Evolutionary conservation across 2,888 invertebrate species (phyloP).

Genomic region (Hirtodrosophila cameraria): DNA sequence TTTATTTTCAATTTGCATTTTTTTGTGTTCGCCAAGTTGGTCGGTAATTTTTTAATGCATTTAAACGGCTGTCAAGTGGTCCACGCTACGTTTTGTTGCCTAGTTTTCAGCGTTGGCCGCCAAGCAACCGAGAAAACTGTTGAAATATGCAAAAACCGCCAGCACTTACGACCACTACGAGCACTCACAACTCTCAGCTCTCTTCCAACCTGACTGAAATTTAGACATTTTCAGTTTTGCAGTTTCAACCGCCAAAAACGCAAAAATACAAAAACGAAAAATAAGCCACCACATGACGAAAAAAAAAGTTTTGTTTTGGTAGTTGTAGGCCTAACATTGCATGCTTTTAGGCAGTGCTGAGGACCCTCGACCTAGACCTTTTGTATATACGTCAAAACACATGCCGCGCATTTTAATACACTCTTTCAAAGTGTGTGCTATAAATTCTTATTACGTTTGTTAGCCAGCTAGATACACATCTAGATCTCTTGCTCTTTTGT

Average conservation of each 20-base stretch:
- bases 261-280: too few relatives aligned
- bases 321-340: constrained; percentile 45
- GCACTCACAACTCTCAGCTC: neutral
- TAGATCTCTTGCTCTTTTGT: too few relatives aligned
- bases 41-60: constrained; percentile 74
- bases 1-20: constrained; percentile 1
- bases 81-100: constrained; percentile 37
- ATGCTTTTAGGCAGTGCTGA: constrained; percentile 29
- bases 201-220: constrained; percentile 43
- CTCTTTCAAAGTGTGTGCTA: constrained; percentile 4
- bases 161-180: constrained; percentile 34
- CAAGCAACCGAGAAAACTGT: constrained; percentile 32
- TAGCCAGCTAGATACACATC: too few relatives aligned
- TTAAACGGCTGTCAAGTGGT: constrained; percentile 78
- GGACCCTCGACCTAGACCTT: constrained; percentile 8
- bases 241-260: constrained; percentile 18
- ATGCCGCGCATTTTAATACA: constrained; percentile 31
- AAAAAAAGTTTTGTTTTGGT: constrained; percentile 14
- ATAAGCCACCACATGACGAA: constrained; percentile 36
- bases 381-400: constrained; percentile 18
- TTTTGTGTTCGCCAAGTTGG: constrained; percentile 28
- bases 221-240: constrained; percentile 59
- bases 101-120: constrained; percentile 41
- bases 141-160: constrained; percentile 57
- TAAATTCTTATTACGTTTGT: neutral